Percentiles rank a stretch among this genome's conserved stretches.
These are phyloP conservation scores for Vulpes vulpes DNA, from an alignment of 2,113 vertebrate species.

Conservation along the genomic window DNA sequence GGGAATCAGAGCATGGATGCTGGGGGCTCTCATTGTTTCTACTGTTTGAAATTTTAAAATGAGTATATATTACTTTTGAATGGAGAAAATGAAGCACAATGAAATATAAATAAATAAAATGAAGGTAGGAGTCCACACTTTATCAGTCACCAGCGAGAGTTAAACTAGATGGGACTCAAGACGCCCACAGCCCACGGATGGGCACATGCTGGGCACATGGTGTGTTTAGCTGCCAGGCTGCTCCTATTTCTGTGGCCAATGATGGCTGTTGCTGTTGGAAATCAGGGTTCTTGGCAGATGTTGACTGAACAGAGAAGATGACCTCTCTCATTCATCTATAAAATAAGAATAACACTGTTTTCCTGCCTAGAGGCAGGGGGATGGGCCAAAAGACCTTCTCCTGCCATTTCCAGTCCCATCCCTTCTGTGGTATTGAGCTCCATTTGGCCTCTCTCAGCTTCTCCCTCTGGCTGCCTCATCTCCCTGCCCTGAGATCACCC, in stretches of 20 bases:
- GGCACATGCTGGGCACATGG: accelerated
- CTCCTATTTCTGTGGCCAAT: accelerated
- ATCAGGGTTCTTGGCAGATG: not conserved
- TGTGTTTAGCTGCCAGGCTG: not conserved
- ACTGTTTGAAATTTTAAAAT: not conserved
- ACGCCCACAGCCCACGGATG: accelerated
- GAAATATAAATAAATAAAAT: not conserved
- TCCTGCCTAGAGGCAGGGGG: not conserved
- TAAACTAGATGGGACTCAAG: accelerated
- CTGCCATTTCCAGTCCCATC: not conserved
- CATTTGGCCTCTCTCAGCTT: not conserved
- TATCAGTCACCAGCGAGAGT: not conserved
- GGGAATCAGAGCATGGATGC: not conserved
- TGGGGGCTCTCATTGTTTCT: not conserved
- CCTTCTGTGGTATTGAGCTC: not conserved
- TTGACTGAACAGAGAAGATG: not conserved
- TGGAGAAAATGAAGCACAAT: not conserved
- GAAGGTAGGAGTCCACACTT: accelerated
- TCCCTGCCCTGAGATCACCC: not conserved
- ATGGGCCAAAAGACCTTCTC: not conserved
- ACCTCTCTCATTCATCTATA: not conserved
- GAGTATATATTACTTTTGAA: not conserved
- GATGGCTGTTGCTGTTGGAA: not conserved
- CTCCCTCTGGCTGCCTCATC: not conserved
- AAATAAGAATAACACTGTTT: not conserved